Percentiles rank a stretch among this genome's conserved stretches.
Evolutionary conservation across 1,140 invertebrate genomes (phyloP).

Genomic region (Euschistus heros): DNA sequence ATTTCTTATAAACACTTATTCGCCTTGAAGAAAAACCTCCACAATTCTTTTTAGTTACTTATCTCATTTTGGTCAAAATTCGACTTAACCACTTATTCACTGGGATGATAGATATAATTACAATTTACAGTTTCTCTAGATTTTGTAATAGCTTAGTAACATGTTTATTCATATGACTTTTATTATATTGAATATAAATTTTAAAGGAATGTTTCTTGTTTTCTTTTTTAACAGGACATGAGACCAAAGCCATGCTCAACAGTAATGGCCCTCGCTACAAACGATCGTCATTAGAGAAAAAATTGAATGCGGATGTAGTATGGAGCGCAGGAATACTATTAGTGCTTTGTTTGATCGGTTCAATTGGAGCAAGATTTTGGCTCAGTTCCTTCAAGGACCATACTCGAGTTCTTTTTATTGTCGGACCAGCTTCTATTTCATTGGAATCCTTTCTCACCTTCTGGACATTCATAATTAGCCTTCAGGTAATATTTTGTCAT

Average conservation of each 20-base stretch:
- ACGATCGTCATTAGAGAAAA: constrained; percentile 77
- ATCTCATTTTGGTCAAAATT: too few species aligned
- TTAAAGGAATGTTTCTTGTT: background rate
- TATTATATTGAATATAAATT: too few species aligned
- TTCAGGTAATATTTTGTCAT: constrained; percentile 54
- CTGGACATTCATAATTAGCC: constrained; percentile 90
- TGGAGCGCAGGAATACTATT: constrained; percentile 92
- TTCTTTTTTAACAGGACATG: constrained; percentile 54
- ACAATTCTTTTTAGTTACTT: too few species aligned
- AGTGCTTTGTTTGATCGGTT: constrained; percentile 81
- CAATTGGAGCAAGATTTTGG: constrained; percentile 81
- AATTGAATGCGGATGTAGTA: constrained; percentile 92
- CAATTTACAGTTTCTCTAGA: too few species aligned
- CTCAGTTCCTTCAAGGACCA: constrained; percentile 44
- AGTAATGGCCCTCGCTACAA: constrained; percentile 94
- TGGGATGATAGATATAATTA: too few species aligned
- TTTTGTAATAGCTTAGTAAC: too few species aligned
- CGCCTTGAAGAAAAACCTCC: too few species aligned
- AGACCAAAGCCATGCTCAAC: constrained; percentile 97
- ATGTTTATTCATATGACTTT: too few species aligned
- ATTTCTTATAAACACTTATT: too few species aligned
- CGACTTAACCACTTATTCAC: too few species aligned
- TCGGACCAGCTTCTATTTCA: constrained; percentile 34
- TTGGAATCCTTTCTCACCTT: constrained; percentile 81
- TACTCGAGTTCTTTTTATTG: constrained; percentile 49